These are phyloP conservation scores for Drosophila bocki DNA, from an alignment of 1,140 invertebrate genomes.

Conservation along the genomic window DNA sequence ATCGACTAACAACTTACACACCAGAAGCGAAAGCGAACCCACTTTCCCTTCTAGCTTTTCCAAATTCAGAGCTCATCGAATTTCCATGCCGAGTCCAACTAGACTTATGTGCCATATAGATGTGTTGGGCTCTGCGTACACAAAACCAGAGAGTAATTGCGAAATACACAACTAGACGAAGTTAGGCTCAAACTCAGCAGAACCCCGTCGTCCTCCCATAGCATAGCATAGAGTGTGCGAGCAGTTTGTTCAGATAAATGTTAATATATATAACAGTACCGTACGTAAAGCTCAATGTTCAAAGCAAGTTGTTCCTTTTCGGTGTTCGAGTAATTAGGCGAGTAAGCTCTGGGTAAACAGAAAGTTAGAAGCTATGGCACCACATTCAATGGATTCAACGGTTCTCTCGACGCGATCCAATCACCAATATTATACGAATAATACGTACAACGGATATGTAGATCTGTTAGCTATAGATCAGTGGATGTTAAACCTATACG, in stretches of 20 bases:
- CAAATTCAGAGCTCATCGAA: slow-evolving; percentile 54
- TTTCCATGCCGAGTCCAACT: slow-evolving; percentile 65
- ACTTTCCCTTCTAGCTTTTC: slow-evolving; percentile 54
- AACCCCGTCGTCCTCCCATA: slow-evolving; percentile 14
- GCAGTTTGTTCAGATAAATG: slow-evolving; percentile 61
- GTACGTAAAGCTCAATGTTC: slow-evolving; percentile 79
- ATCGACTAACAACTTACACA: slow-evolving; percentile 49
- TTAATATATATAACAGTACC: slow-evolving; percentile 59
- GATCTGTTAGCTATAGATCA: slow-evolving; percentile 45
- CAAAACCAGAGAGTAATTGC: slow-evolving; percentile 13
- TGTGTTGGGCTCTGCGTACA: slow-evolving; percentile 57
- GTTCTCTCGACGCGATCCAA: slow-evolving; percentile 25
- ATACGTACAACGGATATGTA: slow-evolving; percentile 28
- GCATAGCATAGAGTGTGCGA: slow-evolving; percentile 16
- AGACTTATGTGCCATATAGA: slow-evolving; percentile 79
- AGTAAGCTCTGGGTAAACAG: slow-evolving; percentile 27
- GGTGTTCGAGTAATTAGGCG: slow-evolving; percentile 44
- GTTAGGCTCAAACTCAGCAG: slow-evolving; percentile 54
- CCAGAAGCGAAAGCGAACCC: slow-evolving; percentile 30
- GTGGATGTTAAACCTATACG: slow-evolving; percentile 39
- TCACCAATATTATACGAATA: slow-evolving; percentile 33
- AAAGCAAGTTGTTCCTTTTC: slow-evolving; percentile 82
- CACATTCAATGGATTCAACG: slow-evolving; percentile 25
- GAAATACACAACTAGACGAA: slow-evolving; percentile 25
- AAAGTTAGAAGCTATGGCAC: slow-evolving; percentile 53